phyloP scores from a whole-genome alignment of 2,888 invertebrate genomes.

The Schizotus pectinicornis region DNA sequence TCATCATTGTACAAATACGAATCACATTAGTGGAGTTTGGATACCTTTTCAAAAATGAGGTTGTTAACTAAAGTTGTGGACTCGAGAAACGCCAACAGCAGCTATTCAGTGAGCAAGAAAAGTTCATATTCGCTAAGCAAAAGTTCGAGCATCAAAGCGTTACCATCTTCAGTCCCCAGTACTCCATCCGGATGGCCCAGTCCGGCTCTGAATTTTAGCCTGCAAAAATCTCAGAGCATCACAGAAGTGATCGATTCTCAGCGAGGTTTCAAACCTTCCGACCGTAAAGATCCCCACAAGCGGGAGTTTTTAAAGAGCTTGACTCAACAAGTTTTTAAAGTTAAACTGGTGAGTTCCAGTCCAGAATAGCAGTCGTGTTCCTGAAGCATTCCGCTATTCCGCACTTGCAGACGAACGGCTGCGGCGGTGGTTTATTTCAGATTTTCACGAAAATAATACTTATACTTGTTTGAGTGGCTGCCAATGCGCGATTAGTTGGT shows the following conservation, averaged over 20 bases:
- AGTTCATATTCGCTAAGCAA: conserved; percentile 39
- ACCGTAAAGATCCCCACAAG: conserved; percentile 82
- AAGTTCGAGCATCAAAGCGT: conserved; percentile 39
- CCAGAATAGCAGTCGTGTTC: conserved; percentile 14
- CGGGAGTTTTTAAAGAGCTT: conserved; percentile 79
- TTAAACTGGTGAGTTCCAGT: conserved; percentile 73
- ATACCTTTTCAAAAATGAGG: conserved; percentile 37
- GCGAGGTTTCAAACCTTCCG: conserved; percentile 85
- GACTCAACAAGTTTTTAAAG: conserved; percentile 82
- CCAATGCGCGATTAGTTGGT: conserved; percentile 26
- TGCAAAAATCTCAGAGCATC: conserved; percentile 52
- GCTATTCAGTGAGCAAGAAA: conserved; percentile 38
- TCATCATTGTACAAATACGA: no score
- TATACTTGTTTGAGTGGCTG: conserved; percentile 24
- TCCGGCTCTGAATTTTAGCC: conserved; percentile 33
- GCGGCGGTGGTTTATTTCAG: not conserved
- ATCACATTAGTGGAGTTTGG: no score
- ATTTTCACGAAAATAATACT: conserved; percentile 12
- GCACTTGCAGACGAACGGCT: not conserved
- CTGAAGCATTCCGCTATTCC: conserved; percentile 17
- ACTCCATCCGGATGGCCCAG: conserved; percentile 42
- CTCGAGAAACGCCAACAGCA: conserved; percentile 37
- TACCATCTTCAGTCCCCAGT: conserved; percentile 39
- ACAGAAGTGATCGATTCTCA: conserved; percentile 70
- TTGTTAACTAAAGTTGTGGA: conserved; percentile 45